These are phyloP conservation scores for Lamellibrachia satsuma DNA, from an alignment of 2,888 invertebrate genomes.

Conservation along the genomic window DNA sequence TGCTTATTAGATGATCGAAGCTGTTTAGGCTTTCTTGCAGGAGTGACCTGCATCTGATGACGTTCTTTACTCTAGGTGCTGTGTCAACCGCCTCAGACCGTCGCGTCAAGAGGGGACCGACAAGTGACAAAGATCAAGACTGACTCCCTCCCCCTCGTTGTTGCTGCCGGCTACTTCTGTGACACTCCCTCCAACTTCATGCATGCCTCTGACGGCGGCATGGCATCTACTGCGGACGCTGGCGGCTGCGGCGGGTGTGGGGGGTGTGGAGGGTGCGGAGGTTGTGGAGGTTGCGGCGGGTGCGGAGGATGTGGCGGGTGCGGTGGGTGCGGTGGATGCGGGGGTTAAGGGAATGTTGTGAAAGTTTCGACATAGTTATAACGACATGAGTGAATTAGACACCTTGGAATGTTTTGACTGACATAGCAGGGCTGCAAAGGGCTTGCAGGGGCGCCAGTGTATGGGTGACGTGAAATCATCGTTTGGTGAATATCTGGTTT, in stretches of 20 bases:
- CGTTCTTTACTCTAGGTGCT: neutral
- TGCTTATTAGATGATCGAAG: no score
- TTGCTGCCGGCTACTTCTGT: slow-evolving; percentile 67
- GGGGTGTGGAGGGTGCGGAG: slow-evolving; percentile 45
- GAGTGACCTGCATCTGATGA: neutral
- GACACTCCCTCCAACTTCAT: slow-evolving; percentile 59
- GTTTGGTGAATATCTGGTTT: neutral
- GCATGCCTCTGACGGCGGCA: slow-evolving; percentile 44
- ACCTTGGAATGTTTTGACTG: neutral
- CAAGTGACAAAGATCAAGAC: slow-evolving; percentile 48
- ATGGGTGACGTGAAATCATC: neutral
- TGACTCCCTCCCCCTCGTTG: slow-evolving; percentile 59
- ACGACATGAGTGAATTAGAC: neutral
- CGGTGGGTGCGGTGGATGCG: slow-evolving; percentile 45
- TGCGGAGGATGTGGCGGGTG: slow-evolving; percentile 45
- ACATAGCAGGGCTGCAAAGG: neutral
- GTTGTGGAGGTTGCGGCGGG: slow-evolving; percentile 45
- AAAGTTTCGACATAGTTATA: neutral
- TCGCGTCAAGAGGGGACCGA: slow-evolving; percentile 42
- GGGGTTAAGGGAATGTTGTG: slow-evolving; percentile 23
- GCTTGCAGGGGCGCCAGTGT: neutral
- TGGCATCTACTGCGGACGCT: slow-evolving; percentile 38
- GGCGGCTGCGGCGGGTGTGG: slow-evolving; percentile 45
- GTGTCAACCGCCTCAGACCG: neutral
- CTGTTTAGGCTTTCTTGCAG: neutral